A percentile compares a stretch with the other conserved stretches of the same genome.
Evolutionary conservation across 30 jellyfish, hydroid and myxozoan species (phyloP).

Genomic region (Chrysaora quinquecirrha): DNA sequence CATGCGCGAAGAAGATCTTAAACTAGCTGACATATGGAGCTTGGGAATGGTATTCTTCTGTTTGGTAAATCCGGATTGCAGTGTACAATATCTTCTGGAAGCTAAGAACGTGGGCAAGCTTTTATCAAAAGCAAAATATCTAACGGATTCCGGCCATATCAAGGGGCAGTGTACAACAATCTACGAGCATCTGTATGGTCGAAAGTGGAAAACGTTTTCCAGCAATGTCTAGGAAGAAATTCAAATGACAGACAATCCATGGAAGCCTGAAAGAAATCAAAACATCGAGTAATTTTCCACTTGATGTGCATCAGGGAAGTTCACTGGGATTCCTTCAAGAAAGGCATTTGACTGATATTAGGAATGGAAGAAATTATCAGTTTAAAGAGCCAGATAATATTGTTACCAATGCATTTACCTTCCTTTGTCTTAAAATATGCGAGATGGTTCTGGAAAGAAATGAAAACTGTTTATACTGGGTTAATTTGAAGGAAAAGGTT

Average conservation of each 20-base stretch:
- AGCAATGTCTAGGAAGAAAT: neutral
- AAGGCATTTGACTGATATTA: neutral
- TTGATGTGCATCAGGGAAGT: neutral
- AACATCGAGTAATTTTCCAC: neutral
- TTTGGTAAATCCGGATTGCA: conserved; percentile 3
- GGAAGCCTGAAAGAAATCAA: neutral
- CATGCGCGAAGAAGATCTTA: neutral
- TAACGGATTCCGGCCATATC: neutral
- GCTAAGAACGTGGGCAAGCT: neutral
- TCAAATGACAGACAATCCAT: neutral
- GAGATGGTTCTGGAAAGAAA: neutral
- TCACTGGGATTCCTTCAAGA: neutral
- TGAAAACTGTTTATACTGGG: neutral
- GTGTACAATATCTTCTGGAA: neutral
- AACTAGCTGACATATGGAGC: conserved; percentile 4
- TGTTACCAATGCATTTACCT: neutral
- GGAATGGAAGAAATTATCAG: neutral
- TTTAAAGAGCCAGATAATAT: neutral
- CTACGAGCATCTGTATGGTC: neutral
- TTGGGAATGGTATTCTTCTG: neutral
- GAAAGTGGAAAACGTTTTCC: neutral
- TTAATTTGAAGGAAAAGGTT: neutral
- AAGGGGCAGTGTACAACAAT: neutral
- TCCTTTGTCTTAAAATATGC: conserved; percentile 1
- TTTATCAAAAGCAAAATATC: neutral